These are phyloP conservation scores for Sialis lutaria DNA, from an alignment of 2,888 invertebrate species.

Conservation along the genomic window DNA sequence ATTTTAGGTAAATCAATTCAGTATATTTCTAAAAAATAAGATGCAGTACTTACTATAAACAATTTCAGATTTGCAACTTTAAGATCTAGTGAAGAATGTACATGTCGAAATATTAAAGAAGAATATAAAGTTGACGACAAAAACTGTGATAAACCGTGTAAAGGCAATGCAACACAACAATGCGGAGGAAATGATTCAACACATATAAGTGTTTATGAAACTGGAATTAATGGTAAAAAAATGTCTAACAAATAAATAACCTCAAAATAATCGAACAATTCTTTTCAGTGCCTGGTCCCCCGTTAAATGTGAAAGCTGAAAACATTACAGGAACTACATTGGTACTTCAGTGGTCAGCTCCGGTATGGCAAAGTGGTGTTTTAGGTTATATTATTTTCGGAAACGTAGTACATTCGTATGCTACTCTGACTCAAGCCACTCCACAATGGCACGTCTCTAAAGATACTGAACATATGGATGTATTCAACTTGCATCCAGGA, in stretches of 20 bases:
- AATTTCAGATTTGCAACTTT: neutral
- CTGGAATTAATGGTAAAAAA: neutral
- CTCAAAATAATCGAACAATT: neutral
- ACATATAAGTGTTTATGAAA: neutral
- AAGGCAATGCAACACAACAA: neutral
- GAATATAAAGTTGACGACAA: neutral
- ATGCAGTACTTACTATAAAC: too few relatives aligned
- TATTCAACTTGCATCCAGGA: conserved; percentile 52
- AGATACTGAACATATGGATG: conserved; percentile 34
- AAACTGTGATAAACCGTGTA: neutral
- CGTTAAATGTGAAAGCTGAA: conserved; percentile 35
- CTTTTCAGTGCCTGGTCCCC: conserved; percentile 45
- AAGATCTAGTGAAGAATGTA: neutral
- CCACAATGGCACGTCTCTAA: conserved; percentile 42
- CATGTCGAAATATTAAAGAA: neutral
- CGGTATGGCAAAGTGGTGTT: conserved; percentile 33
- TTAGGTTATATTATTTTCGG: conserved; percentile 38
- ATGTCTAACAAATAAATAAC: neutral
- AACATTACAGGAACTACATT: conserved; percentile 46
- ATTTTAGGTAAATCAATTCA: too few relatives aligned
- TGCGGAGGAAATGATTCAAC: conserved; percentile 1
- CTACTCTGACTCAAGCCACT: conserved; percentile 29
- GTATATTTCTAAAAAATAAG: too few relatives aligned
- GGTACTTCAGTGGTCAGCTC: conserved; percentile 37
- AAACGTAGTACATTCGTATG: conserved; percentile 35